These are phyloP conservation scores for Operophtera brumata DNA, from an alignment of 2,888 invertebrate species.

Conservation along the genomic window DNA sequence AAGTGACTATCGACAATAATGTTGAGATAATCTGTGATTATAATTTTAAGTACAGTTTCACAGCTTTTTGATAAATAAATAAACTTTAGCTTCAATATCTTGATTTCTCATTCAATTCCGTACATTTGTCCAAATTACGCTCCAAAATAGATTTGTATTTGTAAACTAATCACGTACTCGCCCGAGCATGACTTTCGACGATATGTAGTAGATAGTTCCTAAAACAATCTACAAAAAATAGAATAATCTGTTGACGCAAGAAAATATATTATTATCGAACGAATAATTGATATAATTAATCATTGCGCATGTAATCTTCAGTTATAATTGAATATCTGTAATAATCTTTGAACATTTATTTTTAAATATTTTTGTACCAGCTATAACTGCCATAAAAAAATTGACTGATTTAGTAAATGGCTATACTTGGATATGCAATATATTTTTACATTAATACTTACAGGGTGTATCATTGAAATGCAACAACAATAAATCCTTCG, in stretches of 20 bases:
- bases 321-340: neutral
- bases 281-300: neutral
- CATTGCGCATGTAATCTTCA: too few species aligned
- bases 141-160: slow-evolving; percentile 53
- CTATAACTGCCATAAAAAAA: too few species aligned
- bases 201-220: neutral
- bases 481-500: too few species aligned
- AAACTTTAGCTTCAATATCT: slow-evolving; percentile 50
- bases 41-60: slow-evolving; percentile 76
- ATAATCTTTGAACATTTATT: neutral
- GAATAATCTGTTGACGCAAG: neutral
- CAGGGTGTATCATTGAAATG: too few species aligned
- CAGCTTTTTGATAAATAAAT: slow-evolving; percentile 73
- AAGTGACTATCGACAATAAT: slow-evolving; percentile 71
- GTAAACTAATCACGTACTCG: slow-evolving; percentile 6
- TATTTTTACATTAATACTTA: too few species aligned
- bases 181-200: slow-evolving; percentile 7
- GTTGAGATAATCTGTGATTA: slow-evolving; percentile 74
- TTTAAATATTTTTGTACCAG: too few species aligned
- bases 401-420: too few species aligned
- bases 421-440: too few species aligned
- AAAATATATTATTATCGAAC: slow-evolving; percentile 2
- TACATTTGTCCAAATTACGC: slow-evolving; percentile 40
- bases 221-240: neutral
- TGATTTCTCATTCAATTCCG: slow-evolving; percentile 60